Evolutionary conservation across 1,140 invertebrate genomes (phyloP).

Genomic region (Centruroides sculpturatus): DNA sequence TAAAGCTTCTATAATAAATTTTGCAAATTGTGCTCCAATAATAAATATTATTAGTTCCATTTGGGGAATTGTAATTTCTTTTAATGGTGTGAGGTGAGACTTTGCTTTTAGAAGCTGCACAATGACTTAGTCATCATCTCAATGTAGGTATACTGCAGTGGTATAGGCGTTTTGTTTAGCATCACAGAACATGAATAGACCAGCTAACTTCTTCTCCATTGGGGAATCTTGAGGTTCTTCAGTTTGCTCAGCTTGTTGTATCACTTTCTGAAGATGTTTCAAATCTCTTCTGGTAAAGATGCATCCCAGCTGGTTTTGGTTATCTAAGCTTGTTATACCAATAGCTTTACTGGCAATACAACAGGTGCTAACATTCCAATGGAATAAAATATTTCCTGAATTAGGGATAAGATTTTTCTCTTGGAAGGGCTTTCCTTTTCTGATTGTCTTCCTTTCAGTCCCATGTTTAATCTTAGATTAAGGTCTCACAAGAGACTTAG

Average conservation of each 20-base stretch:
- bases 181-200: too few relatives aligned
- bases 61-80: not conserved
- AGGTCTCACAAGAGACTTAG: not conserved
- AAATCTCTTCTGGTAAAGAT: not conserved
- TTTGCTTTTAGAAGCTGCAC: too few relatives aligned
- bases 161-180: too few relatives aligned
- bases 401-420: not conserved
- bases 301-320: slow-evolving; percentile 2
- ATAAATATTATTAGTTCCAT: not conserved
- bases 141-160: too few relatives aligned
- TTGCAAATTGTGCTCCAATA: not conserved
- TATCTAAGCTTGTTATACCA: slow-evolving; percentile 3
- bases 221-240: too few relatives aligned
- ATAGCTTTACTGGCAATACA: not conserved
- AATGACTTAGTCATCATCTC: too few relatives aligned
- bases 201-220: too few relatives aligned
- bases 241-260: not conserved
- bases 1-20: not conserved
- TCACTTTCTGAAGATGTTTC: not conserved
- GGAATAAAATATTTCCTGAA: not conserved
- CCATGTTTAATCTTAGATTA: too few relatives aligned
- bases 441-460: not conserved
- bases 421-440: not conserved
- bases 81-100: not conserved
- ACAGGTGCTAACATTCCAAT: not conserved